Conservation (phyloP, 2,113 vertebrate genomes). For the Oncorhynchus clarkii region DNA sequence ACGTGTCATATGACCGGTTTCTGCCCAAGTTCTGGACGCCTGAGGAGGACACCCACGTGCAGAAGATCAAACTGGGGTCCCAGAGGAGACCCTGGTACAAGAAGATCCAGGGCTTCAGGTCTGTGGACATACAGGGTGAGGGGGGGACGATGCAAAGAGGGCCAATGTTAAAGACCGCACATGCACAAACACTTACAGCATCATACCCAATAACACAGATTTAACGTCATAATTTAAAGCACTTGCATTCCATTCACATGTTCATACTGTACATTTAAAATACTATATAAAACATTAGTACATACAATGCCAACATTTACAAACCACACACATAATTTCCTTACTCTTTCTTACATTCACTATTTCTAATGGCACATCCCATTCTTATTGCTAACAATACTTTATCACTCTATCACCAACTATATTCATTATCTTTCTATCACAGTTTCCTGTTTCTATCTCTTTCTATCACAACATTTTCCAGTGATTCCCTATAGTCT, state of each 20-base stretch:
- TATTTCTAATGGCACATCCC: not conserved
- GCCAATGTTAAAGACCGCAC: too few relatives aligned
- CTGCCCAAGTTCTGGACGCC: constrained; percentile 87
- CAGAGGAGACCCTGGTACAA: constrained; percentile 92
- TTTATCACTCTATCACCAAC: not conserved
- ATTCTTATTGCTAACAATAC: not conserved
- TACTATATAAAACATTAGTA: too few relatives aligned
- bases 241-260: too few relatives aligned
- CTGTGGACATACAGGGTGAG: constrained; percentile 63
- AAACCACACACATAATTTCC: too few relatives aligned
- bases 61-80: constrained; percentile 82
- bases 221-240: not conserved
- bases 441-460: not conserved
- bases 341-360: too few relatives aligned
- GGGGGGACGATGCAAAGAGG: too few relatives aligned
- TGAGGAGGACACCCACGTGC: constrained; percentile 81
- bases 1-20: constrained; percentile 80
- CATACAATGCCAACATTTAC: too few relatives aligned
- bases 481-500: not conserved
- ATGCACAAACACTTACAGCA: not conserved
- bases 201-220: not conserved
- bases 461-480: not conserved
- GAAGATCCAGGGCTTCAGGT: constrained; percentile 98
- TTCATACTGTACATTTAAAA: not conserved
- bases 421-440: not conserved